Evolutionary conservation across 2,113 vertebrate species (phyloP).

Genomic region (Phyllopteryx taeniolatus): DNA sequence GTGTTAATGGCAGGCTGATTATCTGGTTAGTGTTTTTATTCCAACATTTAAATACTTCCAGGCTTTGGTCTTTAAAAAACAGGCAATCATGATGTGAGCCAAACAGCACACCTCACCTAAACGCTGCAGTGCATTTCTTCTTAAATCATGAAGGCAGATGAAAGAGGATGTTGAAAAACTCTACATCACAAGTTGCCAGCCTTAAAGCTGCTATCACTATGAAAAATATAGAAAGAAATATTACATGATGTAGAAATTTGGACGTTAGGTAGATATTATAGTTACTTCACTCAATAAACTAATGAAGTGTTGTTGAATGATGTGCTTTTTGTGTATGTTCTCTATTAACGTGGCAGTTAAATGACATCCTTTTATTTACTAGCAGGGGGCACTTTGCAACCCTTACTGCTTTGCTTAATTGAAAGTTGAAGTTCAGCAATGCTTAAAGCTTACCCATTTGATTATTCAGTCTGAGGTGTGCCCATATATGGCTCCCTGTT

Average conservation of each 20-base stretch:
- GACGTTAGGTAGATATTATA: neutral
- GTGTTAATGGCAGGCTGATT: slow-evolving; percentile 65
- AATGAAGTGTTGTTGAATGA: neutral
- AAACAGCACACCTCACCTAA: slow-evolving; percentile 60
- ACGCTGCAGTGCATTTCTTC: slow-evolving; percentile 49
- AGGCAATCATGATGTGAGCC: slow-evolving; percentile 56
- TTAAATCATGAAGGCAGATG: slow-evolving; percentile 51
- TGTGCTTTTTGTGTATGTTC: neutral
- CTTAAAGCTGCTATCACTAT: neutral
- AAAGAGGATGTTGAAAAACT: slow-evolving; percentile 17
- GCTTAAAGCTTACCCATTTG: slow-evolving; percentile 32
- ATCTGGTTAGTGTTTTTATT: slow-evolving; percentile 61
- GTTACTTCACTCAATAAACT: neutral
- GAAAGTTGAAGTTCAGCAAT: slow-evolving; percentile 46
- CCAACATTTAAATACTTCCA: slow-evolving; percentile 61
- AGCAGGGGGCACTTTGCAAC: slow-evolving; percentile 64
- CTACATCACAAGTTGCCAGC: neutral
- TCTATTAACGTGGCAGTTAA: neutral
- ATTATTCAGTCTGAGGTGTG: slow-evolving; percentile 32
- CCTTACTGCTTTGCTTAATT: slow-evolving; percentile 32
- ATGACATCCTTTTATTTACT: slow-evolving; percentile 31
- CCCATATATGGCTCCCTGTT: slow-evolving; percentile 21
- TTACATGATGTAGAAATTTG: neutral
- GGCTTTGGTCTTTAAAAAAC: slow-evolving; percentile 55
- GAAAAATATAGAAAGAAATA: neutral